Percentiles rank a stretch among this genome's conserved stretches.
phyloP scores from a whole-genome alignment of 2,113 vertebrate species.

The Raphicerus campestris region DNA sequence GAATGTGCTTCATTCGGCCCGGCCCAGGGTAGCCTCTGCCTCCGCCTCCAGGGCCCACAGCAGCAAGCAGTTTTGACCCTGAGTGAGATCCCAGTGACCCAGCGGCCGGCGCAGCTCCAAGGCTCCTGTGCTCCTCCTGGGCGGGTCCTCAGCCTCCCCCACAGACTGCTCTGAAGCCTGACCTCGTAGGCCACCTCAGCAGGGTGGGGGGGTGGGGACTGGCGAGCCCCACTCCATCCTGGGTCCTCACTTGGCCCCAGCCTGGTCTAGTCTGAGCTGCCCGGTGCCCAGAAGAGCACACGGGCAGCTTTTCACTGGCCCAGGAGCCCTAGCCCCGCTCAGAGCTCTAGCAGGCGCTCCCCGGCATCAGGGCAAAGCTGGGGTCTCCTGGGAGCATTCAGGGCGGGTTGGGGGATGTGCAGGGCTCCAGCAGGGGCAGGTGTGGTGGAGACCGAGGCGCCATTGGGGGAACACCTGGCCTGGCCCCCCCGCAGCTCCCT shows the following conservation, averaged over 20 bases:
- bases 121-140: background rate
- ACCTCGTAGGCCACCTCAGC: background rate
- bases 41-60: background rate
- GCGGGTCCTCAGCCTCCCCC: background rate
- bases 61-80: background rate
- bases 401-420: background rate
- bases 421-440: background rate
- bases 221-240: background rate
- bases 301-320: rapidly evolving
- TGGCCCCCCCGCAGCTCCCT: background rate
- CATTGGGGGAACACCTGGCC: rapidly evolving
- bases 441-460: rapidly evolving
- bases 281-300: background rate
- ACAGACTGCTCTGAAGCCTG: background rate
- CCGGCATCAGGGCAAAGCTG: rapidly evolving
- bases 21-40: background rate
- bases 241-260: background rate
- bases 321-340: rapidly evolving
- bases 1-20: background rate
- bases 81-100: background rate
- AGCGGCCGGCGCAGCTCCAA: background rate
- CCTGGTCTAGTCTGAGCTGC: background rate
- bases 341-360: background rate
- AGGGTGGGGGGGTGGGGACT: background rate
- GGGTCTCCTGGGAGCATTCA: background rate